These are phyloP conservation scores for Corythornis madagascariensis DNA, from an alignment of 2,113 vertebrate species.

Conservation along the genomic window DNA sequence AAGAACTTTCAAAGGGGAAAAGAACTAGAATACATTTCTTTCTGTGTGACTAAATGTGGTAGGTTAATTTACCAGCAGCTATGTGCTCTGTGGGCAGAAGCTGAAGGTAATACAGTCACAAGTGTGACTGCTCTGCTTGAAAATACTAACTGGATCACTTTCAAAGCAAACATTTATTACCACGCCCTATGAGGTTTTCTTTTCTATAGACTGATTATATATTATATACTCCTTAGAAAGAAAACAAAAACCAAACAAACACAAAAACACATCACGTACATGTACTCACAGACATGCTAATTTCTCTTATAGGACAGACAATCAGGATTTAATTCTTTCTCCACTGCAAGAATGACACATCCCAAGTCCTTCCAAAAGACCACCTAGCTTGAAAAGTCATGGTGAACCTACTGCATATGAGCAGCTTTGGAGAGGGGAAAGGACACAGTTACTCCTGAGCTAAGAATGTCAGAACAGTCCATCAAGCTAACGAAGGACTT, in stretches of 20 bases:
- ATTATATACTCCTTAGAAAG: not conserved
- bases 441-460: not conserved
- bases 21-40: not conserved
- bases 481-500: slow-evolving; percentile 36
- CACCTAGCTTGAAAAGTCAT: not conserved
- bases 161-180: not conserved
- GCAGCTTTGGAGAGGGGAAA: not conserved
- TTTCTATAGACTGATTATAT: not conserved
- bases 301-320: not conserved
- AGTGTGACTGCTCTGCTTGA: not conserved
- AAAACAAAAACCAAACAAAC: not conserved
- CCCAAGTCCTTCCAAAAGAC: not conserved
- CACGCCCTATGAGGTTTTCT: not conserved
- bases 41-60: not conserved
- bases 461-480: slow-evolving; percentile 42
- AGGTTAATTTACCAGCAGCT: not conserved
- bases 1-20: not conserved
- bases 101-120: not conserved
- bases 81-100: not conserved
- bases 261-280: not conserved
- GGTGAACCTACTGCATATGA: not conserved
- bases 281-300: not conserved
- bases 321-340: not conserved
- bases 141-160: not conserved
- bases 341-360: not conserved